phyloP scores from a whole-genome alignment of 2,888 invertebrate genomes.

The Heteropelma amictum region DNA sequence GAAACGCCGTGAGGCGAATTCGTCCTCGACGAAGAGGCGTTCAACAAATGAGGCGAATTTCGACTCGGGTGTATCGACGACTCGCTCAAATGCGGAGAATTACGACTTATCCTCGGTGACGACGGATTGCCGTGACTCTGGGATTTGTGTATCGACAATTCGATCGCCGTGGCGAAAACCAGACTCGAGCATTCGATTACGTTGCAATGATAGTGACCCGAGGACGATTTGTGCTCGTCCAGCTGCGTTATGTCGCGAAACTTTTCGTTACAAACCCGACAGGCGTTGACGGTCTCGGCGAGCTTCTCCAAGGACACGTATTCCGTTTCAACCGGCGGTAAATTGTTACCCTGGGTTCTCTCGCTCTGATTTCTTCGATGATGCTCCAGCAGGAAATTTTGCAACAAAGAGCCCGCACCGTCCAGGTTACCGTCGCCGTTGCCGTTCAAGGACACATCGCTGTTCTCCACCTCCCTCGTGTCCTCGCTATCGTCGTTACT shows the following conservation, averaged over 20 bases:
- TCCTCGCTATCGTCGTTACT: slow-evolving; percentile 50
- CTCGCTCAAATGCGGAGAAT: slow-evolving; percentile 59
- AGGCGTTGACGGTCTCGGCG: slow-evolving; percentile 81
- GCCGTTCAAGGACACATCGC: slow-evolving; percentile 60
- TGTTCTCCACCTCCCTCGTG: slow-evolving; percentile 55
- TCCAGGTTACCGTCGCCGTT: slow-evolving; percentile 63
- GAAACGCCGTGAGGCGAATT: slow-evolving; percentile 65
- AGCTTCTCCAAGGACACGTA: slow-evolving; percentile 83
- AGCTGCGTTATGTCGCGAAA: slow-evolving; percentile 80
- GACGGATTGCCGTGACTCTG: slow-evolving; percentile 71
- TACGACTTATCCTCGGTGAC: slow-evolving; percentile 63
- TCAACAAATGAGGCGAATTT: slow-evolving; percentile 59
- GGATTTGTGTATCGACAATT: slow-evolving; percentile 72
- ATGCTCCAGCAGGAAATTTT: slow-evolving; percentile 74
- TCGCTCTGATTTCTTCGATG: slow-evolving; percentile 64
- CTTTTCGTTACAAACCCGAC: slow-evolving; percentile 82
- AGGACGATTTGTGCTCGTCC: slow-evolving; percentile 80
- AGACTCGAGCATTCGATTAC: slow-evolving; percentile 73
- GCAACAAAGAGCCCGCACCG: slow-evolving; percentile 65
- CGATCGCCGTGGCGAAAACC: slow-evolving; percentile 69
- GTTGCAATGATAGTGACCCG: slow-evolving; percentile 80
- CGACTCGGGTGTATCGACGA: slow-evolving; percentile 66
- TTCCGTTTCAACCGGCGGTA: slow-evolving; percentile 78
- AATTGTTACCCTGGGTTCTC: slow-evolving; percentile 21
- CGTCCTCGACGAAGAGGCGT: slow-evolving; percentile 11